A percentile compares a stretch with the other conserved stretches of the same genome.
These are phyloP conservation scores for Paracyclopina nana DNA, from an alignment of 1,140 invertebrate genomes.

Conservation along the genomic window DNA sequence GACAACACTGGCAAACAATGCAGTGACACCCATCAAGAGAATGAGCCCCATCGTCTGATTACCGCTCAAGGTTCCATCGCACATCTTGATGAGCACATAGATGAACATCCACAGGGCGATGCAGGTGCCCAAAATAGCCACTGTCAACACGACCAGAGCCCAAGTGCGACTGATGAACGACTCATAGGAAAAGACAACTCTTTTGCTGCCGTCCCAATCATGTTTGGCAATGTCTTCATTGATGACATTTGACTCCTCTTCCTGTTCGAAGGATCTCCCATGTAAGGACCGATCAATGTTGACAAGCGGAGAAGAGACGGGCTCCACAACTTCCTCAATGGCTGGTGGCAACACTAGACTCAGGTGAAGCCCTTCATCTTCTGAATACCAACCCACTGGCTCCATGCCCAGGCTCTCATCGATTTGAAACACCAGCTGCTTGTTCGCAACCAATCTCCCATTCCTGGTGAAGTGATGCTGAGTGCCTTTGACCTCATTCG, in stretches of 20 bases:
- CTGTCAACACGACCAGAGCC: neutral
- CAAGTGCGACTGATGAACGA: constrained; percentile 6
- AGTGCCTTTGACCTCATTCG: constrained; percentile 15
- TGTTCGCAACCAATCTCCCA: constrained; percentile 16
- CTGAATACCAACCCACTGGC: constrained; percentile 22
- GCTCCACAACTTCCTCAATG: neutral
- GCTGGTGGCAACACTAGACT: constrained; percentile 11
- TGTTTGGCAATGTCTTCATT: neutral
- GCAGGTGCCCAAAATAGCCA: constrained; percentile 4
- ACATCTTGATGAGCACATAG: constrained; percentile 14
- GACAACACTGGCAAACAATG: neutral
- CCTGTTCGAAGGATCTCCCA: neutral
- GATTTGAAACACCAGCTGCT: constrained; percentile 14
- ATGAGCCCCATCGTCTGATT: constrained; percentile 16
- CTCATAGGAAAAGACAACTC: neutral
- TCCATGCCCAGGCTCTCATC: constrained; percentile 16
- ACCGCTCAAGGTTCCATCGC: constrained; percentile 10
- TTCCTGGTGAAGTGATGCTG: constrained; percentile 17
- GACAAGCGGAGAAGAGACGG: neutral
- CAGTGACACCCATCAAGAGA: neutral
- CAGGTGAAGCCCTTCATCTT: constrained; percentile 22
- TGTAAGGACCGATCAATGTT: neutral
- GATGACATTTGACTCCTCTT: neutral
- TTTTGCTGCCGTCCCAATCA: neutral
- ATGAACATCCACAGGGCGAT: constrained; percentile 14